Conservation (phyloP, 2,888 invertebrate genomes). For the Ophion costatus region DNA sequence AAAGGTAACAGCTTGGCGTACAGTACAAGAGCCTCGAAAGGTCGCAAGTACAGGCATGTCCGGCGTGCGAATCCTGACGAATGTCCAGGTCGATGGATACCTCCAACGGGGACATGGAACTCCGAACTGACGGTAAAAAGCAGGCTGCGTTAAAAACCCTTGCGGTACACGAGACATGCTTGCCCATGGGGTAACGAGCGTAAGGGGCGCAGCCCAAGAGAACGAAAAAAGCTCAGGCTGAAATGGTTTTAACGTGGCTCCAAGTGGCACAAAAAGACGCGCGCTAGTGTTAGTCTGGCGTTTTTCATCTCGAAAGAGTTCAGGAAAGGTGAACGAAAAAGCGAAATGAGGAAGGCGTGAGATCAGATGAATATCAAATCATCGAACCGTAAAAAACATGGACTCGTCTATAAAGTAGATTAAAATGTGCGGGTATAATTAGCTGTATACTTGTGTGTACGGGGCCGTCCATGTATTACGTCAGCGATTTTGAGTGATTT, state of each 20-base stretch:
- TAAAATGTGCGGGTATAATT: too few relatives aligned
- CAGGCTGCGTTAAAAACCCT: slow-evolving; percentile 61
- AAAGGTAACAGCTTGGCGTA: not conserved
- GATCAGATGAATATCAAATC: slow-evolving; percentile 4
- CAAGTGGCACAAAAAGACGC: slow-evolving; percentile 33
- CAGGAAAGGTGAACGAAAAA: slow-evolving; percentile 46
- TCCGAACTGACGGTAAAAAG: slow-evolving; percentile 39
- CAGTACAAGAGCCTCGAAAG: not conserved
- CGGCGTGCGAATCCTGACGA: not conserved
- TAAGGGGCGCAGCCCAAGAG: not conserved
- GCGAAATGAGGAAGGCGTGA: slow-evolving; percentile 45
- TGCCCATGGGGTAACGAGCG: not conserved
- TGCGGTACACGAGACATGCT: slow-evolving; percentile 33
- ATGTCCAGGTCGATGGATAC: slow-evolving; percentile 39
- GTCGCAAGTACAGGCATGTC: not conserved
- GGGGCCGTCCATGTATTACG: too few relatives aligned
- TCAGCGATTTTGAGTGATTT: too few relatives aligned
- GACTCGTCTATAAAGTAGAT: not conserved
- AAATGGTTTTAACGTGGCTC: slow-evolving; percentile 41
- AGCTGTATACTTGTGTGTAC: too few relatives aligned
- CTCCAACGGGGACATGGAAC: slow-evolving; percentile 6
- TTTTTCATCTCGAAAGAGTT: slow-evolving; percentile 25
- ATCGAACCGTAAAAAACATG: not conserved
- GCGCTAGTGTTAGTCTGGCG: slow-evolving; percentile 53
- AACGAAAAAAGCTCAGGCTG: slow-evolving; percentile 18